Conservation (phyloP, 2,113 vertebrate species). For the Mionectes macconnelli region DNA sequence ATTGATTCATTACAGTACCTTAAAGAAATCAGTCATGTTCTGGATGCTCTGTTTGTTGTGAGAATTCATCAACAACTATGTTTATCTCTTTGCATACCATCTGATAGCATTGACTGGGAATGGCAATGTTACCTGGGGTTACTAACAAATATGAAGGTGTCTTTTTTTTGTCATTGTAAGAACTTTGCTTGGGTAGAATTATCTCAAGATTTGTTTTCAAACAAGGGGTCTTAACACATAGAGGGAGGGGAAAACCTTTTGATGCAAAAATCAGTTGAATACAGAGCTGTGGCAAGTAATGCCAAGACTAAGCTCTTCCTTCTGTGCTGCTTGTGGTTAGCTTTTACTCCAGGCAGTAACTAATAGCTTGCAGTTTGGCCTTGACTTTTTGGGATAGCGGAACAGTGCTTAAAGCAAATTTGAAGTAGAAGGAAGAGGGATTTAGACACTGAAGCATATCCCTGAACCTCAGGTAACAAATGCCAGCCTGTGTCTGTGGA, state of each 20-base stretch:
- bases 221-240: not conserved
- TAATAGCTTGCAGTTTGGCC: not conserved
- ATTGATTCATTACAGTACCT: not conserved
- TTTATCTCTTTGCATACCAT: not conserved
- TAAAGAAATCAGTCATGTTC: not conserved
- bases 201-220: not conserved
- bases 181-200: not conserved
- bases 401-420: not conserved
- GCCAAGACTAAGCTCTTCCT: not conserved
- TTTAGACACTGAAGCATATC: not conserved
- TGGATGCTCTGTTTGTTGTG: not conserved
- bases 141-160: no score
- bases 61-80: not conserved
- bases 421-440: not conserved
- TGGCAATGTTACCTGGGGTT: not conserved
- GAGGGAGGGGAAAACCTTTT: rapidly evolving
- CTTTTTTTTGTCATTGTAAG: not conserved
- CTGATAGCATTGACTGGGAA: not conserved
- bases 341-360: not conserved
- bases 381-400: not conserved
- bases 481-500: not conserved
- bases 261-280: not conserved
- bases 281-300: not conserved
- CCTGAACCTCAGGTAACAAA: constrained; percentile 29
- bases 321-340: not conserved